phyloP scores from a whole-genome alignment of 1,140 invertebrate genomes.

The Pectinophora gossypiella region DNA sequence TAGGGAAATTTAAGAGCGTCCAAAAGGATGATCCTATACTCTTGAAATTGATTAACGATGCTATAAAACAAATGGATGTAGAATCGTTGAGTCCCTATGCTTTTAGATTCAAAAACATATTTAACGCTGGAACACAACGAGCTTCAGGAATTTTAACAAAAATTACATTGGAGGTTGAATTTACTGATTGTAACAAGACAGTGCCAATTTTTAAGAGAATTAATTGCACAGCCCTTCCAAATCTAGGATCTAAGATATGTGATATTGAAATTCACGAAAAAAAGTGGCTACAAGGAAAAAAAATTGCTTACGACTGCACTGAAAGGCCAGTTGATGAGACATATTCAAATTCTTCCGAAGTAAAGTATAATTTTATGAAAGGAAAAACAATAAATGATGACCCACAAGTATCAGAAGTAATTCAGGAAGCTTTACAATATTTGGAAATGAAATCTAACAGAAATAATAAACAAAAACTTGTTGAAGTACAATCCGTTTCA shows the following conservation, averaged over 20 bases:
- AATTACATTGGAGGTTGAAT: conserved; percentile 29
- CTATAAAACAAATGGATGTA: conserved; percentile 43
- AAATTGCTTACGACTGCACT: conserved; percentile 33
- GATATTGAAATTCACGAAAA: conserved; percentile 39
- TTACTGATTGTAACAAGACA: conserved; percentile 40
- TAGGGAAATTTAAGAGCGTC: conserved; percentile 8
- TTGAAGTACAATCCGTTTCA: conserved; percentile 33
- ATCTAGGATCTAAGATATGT: conserved; percentile 38
- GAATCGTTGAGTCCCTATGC: conserved; percentile 28
- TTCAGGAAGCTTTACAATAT: conserved; percentile 35
- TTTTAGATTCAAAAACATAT: conserved; percentile 35
- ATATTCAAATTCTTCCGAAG: conserved; percentile 21
- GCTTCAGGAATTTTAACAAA: conserved; percentile 40
- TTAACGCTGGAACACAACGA: conserved; percentile 33
- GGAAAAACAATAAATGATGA: conserved; percentile 23
- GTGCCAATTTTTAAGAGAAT: conserved; percentile 19
- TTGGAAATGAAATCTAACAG: conserved; percentile 42
- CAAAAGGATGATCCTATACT: conserved; percentile 36
- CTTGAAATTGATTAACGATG: conserved; percentile 23
- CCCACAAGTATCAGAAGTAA: conserved; percentile 30
- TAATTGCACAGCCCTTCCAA: conserved; percentile 33
- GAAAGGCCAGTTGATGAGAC: conserved; percentile 29
- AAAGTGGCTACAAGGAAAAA: conserved; percentile 29
- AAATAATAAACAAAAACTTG: conserved; percentile 43
- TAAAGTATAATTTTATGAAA: conserved; percentile 2